Base-by-base conservation (phyloP, 2,888 invertebrate species). In the Phlogophora meticulosa region DNA sequence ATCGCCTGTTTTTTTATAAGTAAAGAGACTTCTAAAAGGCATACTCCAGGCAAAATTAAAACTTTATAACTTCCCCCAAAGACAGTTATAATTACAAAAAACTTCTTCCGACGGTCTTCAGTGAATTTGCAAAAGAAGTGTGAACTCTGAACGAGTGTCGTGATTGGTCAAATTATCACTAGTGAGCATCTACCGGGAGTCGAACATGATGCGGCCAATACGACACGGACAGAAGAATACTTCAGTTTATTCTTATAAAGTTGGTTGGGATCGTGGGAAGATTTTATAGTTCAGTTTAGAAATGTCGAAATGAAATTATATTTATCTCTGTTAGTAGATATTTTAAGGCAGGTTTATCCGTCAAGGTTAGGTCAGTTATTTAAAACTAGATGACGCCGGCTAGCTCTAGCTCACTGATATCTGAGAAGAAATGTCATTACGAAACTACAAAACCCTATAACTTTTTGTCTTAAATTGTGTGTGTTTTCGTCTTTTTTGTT, bases 141-240 rank as follows among this genome's bases (percentile, higher is more conserved):
- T 40, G 13, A 52, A 53, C 52, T 60, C 34, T 52, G 36, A 63
- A 46, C 15, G 38, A 68, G 62, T 53, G 58, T 34, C 45, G 56
- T 85, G 85, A 91, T 91, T 91, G 89, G 90, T 89, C 85, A 89
- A 91, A 91, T 91, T 85, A 90, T 76, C 52, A 60, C 66, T 74
- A 69, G 52, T 56, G 71, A 36, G 72, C 45, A 60, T 74, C 72
- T 56, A 24, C 40, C 22, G 61, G 46, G 65, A 56, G 4, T 45
- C 32, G 51, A 40, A 43, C 22, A 32, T 58, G 79, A 78, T 67
- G 42, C 70, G 28, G 89, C 87, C 76, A 90, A 89, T 89, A 83
- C 62, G 76, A 78, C 90, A 90, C 88, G 88, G 24, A 81, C 78
- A 28, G 51, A 59, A 64, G 70, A 61, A 61, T 49, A 68, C 56